Evolutionary conservation across 2,797 vertebrate genomes (phyloP), one percentile per base, ranked within the genome.

Genomic region (Myoxocephalus aenaeus): DNA sequence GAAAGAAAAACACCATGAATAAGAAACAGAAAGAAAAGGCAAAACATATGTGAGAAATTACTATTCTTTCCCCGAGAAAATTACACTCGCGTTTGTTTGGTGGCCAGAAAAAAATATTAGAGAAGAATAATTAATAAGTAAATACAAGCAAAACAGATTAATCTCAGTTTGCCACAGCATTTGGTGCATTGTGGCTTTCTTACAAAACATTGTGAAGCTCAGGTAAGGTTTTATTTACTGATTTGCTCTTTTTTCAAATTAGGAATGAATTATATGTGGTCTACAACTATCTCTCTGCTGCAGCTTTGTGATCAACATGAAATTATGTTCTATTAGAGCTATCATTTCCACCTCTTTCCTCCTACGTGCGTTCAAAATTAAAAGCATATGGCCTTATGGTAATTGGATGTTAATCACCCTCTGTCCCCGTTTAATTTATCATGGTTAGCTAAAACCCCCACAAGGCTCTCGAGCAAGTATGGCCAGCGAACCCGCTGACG

Each of bases 401-500:
- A 83, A 83, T 73, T 22, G 70, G 72, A 80, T 85, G 42, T 20
- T 77, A 85, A 83, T 83, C 69, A 38, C 3, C 32, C 63, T 53
- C 44, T 50, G 54, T 73, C 44, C 53, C 57, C 46, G 34, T 73
- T 84, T 51, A 29, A 67, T 73, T 71, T 68, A 67, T 83, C 38
- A 66, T 59, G 75, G 53, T 70, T 63, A 83, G 67, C 62, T 32
- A 32, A 81, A 75, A 79, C 63, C 58, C 81, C 81, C 76, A 68
- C 65, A 50, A 48, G 59, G 42, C 50, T 75, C 66, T 53, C 0
- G 0, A 56, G 72, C 36, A 67, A 57, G 68, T 73, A 44, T 61
- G 65, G 32, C 46, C 27, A 51, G 42, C 29, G 73, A 87, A 77
- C 22, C 53, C 64, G 63, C 58, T 65, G 66, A 15, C 53, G 48